A percentile compares a stretch with the other conserved stretches of the same genome.
These are phyloP conservation scores for Beris morrisii DNA, from an alignment of 2,888 invertebrate genomes.

Conservation along the genomic window DNA sequence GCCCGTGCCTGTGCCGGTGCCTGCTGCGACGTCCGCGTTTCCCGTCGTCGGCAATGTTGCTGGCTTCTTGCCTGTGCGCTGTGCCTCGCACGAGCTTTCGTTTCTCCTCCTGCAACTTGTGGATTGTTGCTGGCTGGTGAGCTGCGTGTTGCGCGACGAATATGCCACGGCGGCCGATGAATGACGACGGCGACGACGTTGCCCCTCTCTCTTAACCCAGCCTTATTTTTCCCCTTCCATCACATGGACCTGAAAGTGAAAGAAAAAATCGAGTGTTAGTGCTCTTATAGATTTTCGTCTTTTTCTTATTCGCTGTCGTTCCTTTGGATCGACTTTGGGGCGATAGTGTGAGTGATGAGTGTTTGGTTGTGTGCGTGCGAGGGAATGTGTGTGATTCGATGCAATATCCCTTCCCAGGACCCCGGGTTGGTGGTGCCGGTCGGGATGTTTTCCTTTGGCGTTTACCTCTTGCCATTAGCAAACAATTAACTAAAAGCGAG, in stretches of 20 bases:
- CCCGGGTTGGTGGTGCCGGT: too few relatives aligned
- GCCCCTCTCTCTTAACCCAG: conserved; percentile 37
- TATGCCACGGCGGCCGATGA: conserved; percentile 11
- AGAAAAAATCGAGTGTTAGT: conserved; percentile 24
- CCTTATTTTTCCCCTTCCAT: conserved; percentile 43
- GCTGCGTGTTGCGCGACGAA: conserved; percentile 6
- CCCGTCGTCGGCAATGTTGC: conserved; percentile 24
- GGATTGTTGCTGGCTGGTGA: conserved; percentile 10
- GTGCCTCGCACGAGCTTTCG: not conserved
- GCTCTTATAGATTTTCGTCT: conserved; percentile 17
- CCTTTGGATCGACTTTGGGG: conserved; percentile 1
- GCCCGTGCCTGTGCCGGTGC: conserved; percentile 2
- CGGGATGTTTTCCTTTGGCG: conserved; percentile 17
- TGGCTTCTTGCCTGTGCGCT: not conserved
- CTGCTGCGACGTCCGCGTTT: conserved; percentile 9
- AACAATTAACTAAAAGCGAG: conserved; percentile 35
- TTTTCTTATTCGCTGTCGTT: conserved; percentile 29
- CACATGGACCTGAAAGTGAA: conserved; percentile 40
- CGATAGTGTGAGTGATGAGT: conserved; percentile 5
- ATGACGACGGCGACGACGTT: conserved; percentile 22
- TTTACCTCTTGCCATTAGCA: conserved; percentile 32
- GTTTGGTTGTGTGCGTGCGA: conserved; percentile 17
- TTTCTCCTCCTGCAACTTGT: conserved; percentile 31
- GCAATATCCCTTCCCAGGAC: too few relatives aligned
- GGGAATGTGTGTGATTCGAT: not conserved